phyloP scores from a whole-genome alignment of 30 jellyfish, hydroid and myxozoan genomes.

The Clytia hemisphaerica region DNA sequence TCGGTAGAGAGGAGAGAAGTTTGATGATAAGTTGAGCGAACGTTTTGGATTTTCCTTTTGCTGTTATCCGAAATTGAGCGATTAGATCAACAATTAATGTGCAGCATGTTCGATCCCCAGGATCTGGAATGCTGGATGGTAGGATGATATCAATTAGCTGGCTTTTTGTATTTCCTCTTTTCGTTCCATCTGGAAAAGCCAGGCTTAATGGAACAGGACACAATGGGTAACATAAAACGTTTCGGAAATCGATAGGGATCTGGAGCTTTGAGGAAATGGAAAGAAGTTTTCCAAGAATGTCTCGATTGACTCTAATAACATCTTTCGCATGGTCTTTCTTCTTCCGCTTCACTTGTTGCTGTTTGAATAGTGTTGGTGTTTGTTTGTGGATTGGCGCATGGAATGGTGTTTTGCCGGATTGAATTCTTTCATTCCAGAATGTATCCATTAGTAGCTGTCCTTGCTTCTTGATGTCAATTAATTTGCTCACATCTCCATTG shows the following conservation, averaged over 20 bases:
- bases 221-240: not conserved
- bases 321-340: not conserved
- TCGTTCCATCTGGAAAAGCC: conserved; percentile 17
- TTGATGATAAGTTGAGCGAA: not conserved
- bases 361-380: not conserved
- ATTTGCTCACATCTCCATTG: not conserved
- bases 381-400: not conserved
- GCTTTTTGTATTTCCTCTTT: not conserved
- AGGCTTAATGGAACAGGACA: not conserved
- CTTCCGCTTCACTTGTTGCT: not conserved
- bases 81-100: not conserved
- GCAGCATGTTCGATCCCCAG: not conserved
- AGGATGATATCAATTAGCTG: not conserved
- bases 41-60: not conserved
- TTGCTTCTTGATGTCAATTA: not conserved
- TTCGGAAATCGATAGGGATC: not conserved
- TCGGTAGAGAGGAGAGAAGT: not conserved
- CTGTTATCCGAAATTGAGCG: not conserved
- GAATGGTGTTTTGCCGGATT: not conserved
- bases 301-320: not conserved
- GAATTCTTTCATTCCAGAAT: not conserved
- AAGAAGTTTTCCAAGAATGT: not conserved
- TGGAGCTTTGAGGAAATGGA: not conserved
- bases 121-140: not conserved
- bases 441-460: not conserved